phyloP scores from a whole-genome alignment of 2,888 invertebrate species.

The Parnassius orleans region DNA sequence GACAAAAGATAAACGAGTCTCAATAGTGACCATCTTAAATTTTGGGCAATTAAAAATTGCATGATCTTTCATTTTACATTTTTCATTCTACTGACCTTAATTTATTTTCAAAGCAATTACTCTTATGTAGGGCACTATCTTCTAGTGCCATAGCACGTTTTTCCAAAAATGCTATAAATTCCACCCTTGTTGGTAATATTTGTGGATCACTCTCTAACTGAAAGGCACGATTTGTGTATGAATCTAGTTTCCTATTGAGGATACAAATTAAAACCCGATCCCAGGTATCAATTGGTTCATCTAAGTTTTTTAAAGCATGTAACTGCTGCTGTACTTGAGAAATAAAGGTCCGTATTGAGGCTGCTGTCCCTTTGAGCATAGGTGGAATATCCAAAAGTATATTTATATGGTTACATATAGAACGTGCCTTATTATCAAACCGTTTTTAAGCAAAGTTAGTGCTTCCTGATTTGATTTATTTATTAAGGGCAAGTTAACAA shows the following conservation, averaged over 20 bases:
- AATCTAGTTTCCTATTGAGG: neutral
- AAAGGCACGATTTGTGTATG: neutral
- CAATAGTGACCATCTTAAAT: no score
- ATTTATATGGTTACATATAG: slow-evolving; percentile 25
- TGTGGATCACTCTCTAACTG: neutral
- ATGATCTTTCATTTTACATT: no score
- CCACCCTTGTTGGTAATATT: neutral
- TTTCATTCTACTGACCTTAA: no score
- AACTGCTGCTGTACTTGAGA: neutral
- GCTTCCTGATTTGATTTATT: no score
- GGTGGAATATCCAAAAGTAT: slow-evolving; percentile 23
- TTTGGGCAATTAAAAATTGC: no score
- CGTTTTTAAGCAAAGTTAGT: slow-evolving; percentile 21
- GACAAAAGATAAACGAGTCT: neutral
- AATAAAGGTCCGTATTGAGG: slow-evolving; percentile 23
- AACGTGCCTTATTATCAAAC: slow-evolving; percentile 25
- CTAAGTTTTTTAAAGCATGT: neutral
- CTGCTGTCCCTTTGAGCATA: slow-evolving; percentile 30
- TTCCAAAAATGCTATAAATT: slow-evolving; percentile 18
- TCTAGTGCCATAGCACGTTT: slow-evolving; percentile 25
- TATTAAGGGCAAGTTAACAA: no score
- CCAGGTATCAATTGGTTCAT: neutral
- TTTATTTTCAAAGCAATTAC: no score
- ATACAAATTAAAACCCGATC: neutral
- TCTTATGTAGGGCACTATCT: slow-evolving; percentile 7